Conservation (phyloP, 2,888 invertebrate genomes). For the Charanyca ferruginea region DNA sequence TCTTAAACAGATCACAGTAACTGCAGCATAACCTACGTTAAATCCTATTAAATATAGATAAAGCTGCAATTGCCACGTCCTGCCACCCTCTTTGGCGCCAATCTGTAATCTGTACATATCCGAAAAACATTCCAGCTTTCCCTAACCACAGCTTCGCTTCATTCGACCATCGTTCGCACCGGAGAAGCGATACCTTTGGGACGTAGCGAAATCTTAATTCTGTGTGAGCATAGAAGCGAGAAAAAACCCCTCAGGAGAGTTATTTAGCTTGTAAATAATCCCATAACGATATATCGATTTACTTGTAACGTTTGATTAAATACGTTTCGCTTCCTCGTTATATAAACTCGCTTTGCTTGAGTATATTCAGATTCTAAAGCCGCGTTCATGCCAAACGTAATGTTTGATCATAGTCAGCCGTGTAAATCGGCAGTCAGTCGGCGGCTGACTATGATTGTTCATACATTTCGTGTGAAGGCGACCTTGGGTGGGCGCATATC, state of each 20-base stretch:
- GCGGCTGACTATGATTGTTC: too few relatives aligned
- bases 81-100: slow-evolving; percentile 18
- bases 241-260: slow-evolving; percentile 39
- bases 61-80: slow-evolving; percentile 22
- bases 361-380: too few relatives aligned
- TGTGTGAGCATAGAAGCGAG: slow-evolving; percentile 29
- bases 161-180: slow-evolving; percentile 35
- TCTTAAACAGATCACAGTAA: too few relatives aligned
- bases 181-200: slow-evolving; percentile 42
- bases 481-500: too few relatives aligned
- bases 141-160: slow-evolving; percentile 37
- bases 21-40: too few relatives aligned
- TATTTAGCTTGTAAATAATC: slow-evolving; percentile 46
- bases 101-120: slow-evolving; percentile 39
- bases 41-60: background rate
- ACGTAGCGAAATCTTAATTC: slow-evolving; percentile 52
- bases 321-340: too few relatives aligned
- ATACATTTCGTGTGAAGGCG: too few relatives aligned
- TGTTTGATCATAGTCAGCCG: too few relatives aligned
- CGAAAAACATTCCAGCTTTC: slow-evolving; percentile 27
- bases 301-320: slow-evolving; percentile 19
- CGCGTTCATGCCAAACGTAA: too few relatives aligned
- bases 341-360: too few relatives aligned
- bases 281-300: slow-evolving; percentile 44
- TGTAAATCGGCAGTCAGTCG: too few relatives aligned